Evolutionary conservation across 1,140 invertebrate species (phyloP), one percentile per base, ranked within the genome.

Genomic region (Pseudomyrmex pallidus): DNA sequence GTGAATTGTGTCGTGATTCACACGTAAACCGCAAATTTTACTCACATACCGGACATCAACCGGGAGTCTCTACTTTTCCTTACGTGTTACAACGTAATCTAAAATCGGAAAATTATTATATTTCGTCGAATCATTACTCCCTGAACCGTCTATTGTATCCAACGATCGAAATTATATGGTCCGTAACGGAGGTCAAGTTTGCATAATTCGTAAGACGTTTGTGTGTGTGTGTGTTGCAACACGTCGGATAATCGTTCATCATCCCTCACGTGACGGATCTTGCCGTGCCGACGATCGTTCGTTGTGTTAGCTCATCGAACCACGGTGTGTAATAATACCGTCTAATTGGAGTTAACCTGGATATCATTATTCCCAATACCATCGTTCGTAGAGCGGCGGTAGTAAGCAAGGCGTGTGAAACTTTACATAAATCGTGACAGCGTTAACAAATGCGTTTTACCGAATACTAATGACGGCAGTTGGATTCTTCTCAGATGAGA

Each of bases 261-360:
- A 54, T 64, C 50, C 9, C 4, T 57, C 50, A 56, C 64, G 66
- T 63, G 35, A 59, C 12, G 15, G 44, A 61, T 57, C 66, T 50
- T 62, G 56, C 48, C 17, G n/a, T 61, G 15, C 25, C 62, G 56
- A 35, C 10, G 72, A 73, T 72, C 22, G 74, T 25, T 70, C 63
- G 35, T 52, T 67, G 46, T 8, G 2, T 20, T 20, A 56, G 57
- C 67, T 46, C 20, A 56, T 70, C 52, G 64, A 70, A 85, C 35
- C 35, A 35, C 46, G 44, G 35, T 25, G 12, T 46, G 20, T 48
- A 50, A 17, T 57, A 84, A 84, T 72, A 85, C 13, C 17, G 17
- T 15, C 44, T 72, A 84, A 70, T 85, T 84, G 82, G 46, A 25
- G 44, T 64, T 70, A 77, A 59, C 64, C 22, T 48, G 64, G 4